phyloP scores from a whole-genome alignment of 2,888 invertebrate species.

The Athrips mouffetella region DNA sequence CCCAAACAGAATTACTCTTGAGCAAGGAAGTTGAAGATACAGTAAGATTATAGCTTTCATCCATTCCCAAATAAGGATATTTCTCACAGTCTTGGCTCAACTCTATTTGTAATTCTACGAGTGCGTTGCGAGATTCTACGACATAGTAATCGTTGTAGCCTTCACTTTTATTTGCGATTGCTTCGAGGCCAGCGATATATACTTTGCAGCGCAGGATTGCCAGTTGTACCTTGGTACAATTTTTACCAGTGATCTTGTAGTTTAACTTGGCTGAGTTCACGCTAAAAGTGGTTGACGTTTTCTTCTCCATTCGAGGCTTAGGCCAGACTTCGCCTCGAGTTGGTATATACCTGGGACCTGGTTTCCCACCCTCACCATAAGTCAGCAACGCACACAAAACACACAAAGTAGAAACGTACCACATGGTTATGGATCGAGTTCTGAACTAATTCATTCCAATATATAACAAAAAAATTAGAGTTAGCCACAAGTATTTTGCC shows the following conservation, averaged over 20 bases:
- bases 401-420: too few relatives aligned
- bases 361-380: too few relatives aligned
- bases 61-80: not conserved
- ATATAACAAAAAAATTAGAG: too few relatives aligned
- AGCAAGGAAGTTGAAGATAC: not conserved
- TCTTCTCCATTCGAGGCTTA: constrained; percentile 34
- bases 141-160: not conserved
- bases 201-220: not conserved
- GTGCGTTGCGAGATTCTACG: not conserved
- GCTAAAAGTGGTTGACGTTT: not conserved
- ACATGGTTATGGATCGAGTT: too few relatives aligned
- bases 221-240: not conserved
- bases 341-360: too few relatives aligned
- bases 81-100: not conserved
- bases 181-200: not conserved
- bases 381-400: too few relatives aligned
- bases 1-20: not conserved
- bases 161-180: not conserved
- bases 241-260: not conserved
- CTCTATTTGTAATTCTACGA: not conserved
- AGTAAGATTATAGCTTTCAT: constrained; percentile 1
- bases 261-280: not conserved
- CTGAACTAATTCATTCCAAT: too few relatives aligned
- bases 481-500: too few relatives aligned
- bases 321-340: not conserved